Evolutionary conservation across 2,888 invertebrate species (phyloP), one percentile per base, ranked within the genome.

Genomic region (Hanleya hanleyi): DNA sequence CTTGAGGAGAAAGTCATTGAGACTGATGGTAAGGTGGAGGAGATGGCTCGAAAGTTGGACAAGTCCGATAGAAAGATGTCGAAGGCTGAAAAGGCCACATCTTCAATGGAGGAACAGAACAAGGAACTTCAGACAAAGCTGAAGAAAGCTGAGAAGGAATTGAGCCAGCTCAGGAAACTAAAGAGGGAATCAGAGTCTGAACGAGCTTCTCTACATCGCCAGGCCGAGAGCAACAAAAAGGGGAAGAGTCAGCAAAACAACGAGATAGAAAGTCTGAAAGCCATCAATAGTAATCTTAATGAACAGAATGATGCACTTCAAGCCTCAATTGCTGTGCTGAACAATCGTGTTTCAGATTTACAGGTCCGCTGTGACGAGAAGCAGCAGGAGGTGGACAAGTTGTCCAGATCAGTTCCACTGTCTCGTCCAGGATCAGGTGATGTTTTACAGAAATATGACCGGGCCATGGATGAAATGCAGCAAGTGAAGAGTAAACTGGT

Each of bases 1-100:
- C 92, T 97, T 92, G 96, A 97, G 87, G 96, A 96, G 84, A 95
- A 96, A 84, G 71, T 89, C 38, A 86, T 86, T 57, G 89, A 89
- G 73, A 84, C 82, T 77, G 87, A 89, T 73, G 84, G 79, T 65
- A 87, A 85, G 76, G 79, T 88, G 66, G 82, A 81, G 51, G 86
- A 87, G 57, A 66, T 88, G 69, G 81, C 80, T 26, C 87, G 87
- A 26, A 88, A 88, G 75, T 71, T 88, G n/a, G 83, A 85, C 51
- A 73, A 81, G 12, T 29, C 26, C 26, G 32, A 57, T 26, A 22
- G 32, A 26, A 57, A 57, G 29, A 29, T 32, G 29, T 29, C 4
- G 2, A 22, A 57, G 32, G 57, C 57, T 57, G 57, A 57, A 57
- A 18, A 57, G 26, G 29, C 57, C 2, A 32, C 32, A 29, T 29